Evolutionary conservation across 2,113 vertebrate species (phyloP), one percentile per base, ranked within the genome.

Genomic region (Alectura lathami): DNA sequence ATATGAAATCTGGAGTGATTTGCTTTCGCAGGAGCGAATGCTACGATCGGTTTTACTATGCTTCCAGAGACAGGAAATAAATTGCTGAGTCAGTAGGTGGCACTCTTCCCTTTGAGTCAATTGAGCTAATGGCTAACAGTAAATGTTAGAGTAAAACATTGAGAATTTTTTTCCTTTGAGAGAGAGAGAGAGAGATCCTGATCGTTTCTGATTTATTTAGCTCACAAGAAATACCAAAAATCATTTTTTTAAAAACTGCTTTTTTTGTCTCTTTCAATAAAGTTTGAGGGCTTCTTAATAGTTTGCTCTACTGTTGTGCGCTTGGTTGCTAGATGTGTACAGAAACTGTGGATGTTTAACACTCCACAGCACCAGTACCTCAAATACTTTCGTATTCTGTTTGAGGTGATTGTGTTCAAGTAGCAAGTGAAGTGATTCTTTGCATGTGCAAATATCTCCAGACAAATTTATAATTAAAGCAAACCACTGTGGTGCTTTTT

Each of bases 71-170:
- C n/a, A n/a, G n/a, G n/a, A n/a, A n/a, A n/a, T 27, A 67, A 76
- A 81, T 64, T 72, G 29, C 60, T 82, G 42, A 32, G 94, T 97
- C 98, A 97, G 96, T 96, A 98, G 98, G 91, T 97, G 97, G 98
- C 97, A 97, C 87, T 98, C 95, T 98, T 97, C 75, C 83, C 97
- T 93, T 91, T 93, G 70, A 93, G 54, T 95, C 96, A 75, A 11
- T 88, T 83, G 75, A 81, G 70, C 63, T 76, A 66, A 16, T 48
- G 59, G 4, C 72, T 70, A 34, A 70, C 60, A 86, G 13, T 36
- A 69, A 43, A 50, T 89, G 17, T 88, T 93, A 87, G 72, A 57
- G 66, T 81, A 40, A 64, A 92, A 40, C n/a, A 3, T 47, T 83
- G 23, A 78, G 26, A 54, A 51, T 57, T 13, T 62, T 34, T 38